Conservation (phyloP, 2,797 vertebrate species). For the Phoebastria nigripes region DNA sequence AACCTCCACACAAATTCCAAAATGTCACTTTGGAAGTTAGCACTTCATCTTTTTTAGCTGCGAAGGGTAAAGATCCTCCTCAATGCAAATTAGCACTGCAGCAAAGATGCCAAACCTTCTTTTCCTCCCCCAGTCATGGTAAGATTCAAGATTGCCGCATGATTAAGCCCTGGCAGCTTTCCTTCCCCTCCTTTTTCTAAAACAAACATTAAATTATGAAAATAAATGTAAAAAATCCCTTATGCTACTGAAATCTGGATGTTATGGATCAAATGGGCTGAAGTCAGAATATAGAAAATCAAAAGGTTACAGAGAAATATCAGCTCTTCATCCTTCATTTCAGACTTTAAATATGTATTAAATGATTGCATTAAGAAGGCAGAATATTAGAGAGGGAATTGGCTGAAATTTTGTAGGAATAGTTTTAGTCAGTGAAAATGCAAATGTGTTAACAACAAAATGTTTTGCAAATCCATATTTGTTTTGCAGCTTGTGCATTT, state of each 20-base stretch:
- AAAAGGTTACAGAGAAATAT: slow-evolving; percentile 48
- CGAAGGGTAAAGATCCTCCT: slow-evolving; percentile 59
- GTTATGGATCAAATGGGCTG: slow-evolving; percentile 34
- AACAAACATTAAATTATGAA: slow-evolving; percentile 69
- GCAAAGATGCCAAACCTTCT: slow-evolving; percentile 50
- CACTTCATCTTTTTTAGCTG: slow-evolving; percentile 65
- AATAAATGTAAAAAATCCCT: slow-evolving; percentile 62
- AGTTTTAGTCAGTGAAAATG: neutral
- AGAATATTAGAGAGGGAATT: slow-evolving; percentile 22
- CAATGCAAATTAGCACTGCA: slow-evolving; percentile 62
- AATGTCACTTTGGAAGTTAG: slow-evolving; percentile 60
- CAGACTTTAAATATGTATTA: slow-evolving; percentile 41
- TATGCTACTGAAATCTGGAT: slow-evolving; percentile 44
- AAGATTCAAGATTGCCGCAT: slow-evolving; percentile 49
- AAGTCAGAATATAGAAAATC: slow-evolving; percentile 41
- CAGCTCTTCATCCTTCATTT: slow-evolving; percentile 51
- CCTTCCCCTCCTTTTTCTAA: slow-evolving; percentile 51
- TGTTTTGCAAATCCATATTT: slow-evolving; percentile 15
- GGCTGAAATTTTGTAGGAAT: slow-evolving; percentile 23
- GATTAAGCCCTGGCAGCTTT: slow-evolving; percentile 64
- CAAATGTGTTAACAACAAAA: slow-evolving; percentile 12
- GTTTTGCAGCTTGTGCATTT: slow-evolving; percentile 22
- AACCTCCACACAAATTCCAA: slow-evolving; percentile 38
- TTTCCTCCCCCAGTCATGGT: slow-evolving; percentile 48
- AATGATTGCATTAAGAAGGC: neutral